phyloP scores from a whole-genome alignment of 2,888 invertebrate species.

The Apodemia hepburni region DNA sequence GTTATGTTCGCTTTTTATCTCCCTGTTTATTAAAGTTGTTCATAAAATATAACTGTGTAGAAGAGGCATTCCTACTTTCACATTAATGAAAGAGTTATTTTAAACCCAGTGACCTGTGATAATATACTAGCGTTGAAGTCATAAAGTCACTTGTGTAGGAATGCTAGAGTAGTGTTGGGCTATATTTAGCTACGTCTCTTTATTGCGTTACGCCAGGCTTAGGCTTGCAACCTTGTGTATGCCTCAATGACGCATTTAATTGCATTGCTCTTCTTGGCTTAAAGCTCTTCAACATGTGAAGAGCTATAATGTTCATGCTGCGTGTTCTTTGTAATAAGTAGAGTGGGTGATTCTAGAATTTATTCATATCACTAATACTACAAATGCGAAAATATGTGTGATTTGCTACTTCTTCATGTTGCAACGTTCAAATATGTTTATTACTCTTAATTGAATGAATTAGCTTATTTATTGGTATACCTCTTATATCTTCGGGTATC shows the following conservation, averaged over 20 bases:
- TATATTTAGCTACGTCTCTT: constrained; percentile 12
- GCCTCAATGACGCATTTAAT: constrained; percentile 23
- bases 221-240: constrained; percentile 21
- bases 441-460: no score
- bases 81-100: constrained; percentile 11
- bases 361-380: background rate
- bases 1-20: background rate
- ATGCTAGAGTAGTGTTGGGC: constrained; percentile 7
- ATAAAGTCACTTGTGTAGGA: constrained; percentile 14
- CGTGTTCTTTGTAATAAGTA: constrained; percentile 13
- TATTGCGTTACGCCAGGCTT: constrained; percentile 18
- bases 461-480: no score
- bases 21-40: background rate
- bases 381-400: background rate
- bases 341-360: background rate
- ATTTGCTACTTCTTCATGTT: no score
- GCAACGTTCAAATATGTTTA: no score
- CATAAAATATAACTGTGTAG: background rate
- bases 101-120: constrained; percentile 9
- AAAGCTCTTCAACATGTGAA: constrained; percentile 20
- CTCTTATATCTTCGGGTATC: no score
- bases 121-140: constrained; percentile 12
- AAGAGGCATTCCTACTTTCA: constrained; percentile 5
- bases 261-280: constrained; percentile 21
- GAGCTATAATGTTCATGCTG: constrained; percentile 21